These are phyloP conservation scores for Gila robusta DNA, from an alignment of 2,797 vertebrate genomes.

Conservation along the genomic window DNA sequence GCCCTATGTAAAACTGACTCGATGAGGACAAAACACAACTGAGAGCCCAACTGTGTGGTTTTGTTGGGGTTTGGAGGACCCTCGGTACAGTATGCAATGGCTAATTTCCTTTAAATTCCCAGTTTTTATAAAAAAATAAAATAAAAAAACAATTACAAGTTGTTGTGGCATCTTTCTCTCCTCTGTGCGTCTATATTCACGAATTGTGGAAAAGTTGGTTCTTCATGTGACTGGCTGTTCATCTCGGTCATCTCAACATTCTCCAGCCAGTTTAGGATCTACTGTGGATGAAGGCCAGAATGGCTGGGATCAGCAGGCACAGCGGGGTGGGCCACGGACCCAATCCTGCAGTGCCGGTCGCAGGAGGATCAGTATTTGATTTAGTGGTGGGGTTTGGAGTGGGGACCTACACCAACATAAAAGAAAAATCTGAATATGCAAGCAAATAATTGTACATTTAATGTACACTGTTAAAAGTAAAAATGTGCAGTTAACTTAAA, in stretches of 20 bases:
- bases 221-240: conserved; percentile 14
- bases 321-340: not conserved
- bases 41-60: not conserved
- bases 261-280: conserved; percentile 35
- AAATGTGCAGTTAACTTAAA: not conserved
- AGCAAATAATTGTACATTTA: not conserved
- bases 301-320: conserved; percentile 60
- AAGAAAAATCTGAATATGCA: not conserved
- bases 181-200: not conserved
- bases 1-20: not conserved
- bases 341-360: not conserved
- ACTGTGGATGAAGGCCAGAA: conserved; percentile 57
- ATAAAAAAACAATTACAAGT: not conserved
- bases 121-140: not conserved
- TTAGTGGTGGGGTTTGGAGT: fast-evolving
- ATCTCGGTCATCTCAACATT: conserved; percentile 28
- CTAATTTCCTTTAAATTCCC: not conserved
- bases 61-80: not conserved
- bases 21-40: not conserved
- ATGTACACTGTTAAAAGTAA: not conserved
- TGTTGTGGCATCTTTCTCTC: not conserved
- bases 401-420: not conserved
- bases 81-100: not conserved
- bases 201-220: conserved; percentile 37
- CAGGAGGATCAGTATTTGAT: fast-evolving